Conservation (phyloP, 2,113 vertebrate genomes). For the Lampris incognitus region DNA sequence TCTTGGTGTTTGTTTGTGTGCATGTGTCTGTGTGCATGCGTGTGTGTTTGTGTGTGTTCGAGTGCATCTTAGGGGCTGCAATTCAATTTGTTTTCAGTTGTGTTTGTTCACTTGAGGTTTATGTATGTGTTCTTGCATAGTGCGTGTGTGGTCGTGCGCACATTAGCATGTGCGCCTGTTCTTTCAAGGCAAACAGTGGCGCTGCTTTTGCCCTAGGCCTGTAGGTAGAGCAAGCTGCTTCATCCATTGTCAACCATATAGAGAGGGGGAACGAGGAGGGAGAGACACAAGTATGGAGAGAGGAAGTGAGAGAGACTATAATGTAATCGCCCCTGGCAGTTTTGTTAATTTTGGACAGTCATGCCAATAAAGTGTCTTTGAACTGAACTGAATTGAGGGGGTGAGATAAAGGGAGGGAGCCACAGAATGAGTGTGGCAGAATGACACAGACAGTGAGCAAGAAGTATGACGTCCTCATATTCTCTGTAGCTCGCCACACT, state of each 20-base stretch:
- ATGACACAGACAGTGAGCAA: background rate
- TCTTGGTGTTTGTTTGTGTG: constrained; percentile 26
- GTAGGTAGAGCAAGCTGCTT: constrained; percentile 52
- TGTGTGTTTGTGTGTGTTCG: background rate
- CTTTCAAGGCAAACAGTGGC: constrained; percentile 54
- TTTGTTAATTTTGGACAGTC: constrained; percentile 76
- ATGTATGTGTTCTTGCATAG: background rate
- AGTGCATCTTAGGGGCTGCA: no score
- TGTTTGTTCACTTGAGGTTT: constrained; percentile 10
- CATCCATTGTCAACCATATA: constrained; percentile 29
- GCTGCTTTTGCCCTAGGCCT: constrained; percentile 56
- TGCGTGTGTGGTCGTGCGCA: background rate
- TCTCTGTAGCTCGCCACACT: constrained; percentile 21
- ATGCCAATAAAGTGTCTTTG: constrained; percentile 76
- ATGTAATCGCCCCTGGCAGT: constrained; percentile 65
- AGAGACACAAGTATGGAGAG: background rate
- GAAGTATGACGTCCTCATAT: constrained; percentile 41
- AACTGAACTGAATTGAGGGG: constrained; percentile 63
- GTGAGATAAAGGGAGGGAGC: background rate
- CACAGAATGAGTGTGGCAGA: background rate
- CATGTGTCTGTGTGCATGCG: constrained; percentile 38
- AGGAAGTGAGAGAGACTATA: constrained; percentile 47
- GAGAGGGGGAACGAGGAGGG: constrained; percentile 5
- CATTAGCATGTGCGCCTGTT: constrained; percentile 6
- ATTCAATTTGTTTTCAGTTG: no score